Evolutionary conservation across 2,113 vertebrate species (phyloP).

Genomic region (Dunckerocampus dactyliophorus): DNA sequence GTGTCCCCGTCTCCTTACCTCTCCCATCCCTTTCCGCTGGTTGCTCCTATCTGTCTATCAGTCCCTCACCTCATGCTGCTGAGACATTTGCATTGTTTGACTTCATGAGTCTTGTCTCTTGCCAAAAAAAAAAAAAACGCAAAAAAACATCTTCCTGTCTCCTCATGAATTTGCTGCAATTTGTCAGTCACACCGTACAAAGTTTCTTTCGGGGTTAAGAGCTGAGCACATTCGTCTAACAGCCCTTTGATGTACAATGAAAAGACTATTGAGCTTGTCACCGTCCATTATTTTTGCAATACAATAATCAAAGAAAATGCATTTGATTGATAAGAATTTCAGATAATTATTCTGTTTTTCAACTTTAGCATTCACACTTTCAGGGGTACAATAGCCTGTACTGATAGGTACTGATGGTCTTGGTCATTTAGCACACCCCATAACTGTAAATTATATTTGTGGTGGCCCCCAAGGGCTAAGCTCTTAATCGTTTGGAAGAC

Average conservation of each 20-base stretch:
- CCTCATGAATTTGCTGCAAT: conserved; percentile 21
- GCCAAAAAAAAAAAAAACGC: conserved; percentile 7
- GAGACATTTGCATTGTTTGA: conserved; percentile 27
- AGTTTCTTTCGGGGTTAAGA: conserved; percentile 24
- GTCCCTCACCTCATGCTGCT: conserved; percentile 14
- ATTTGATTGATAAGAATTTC: conserved; percentile 13
- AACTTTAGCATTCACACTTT: conserved; percentile 14
- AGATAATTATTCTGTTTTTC: conserved; percentile 2
- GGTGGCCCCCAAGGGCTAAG: too few relatives aligned
- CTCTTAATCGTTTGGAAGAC: too few relatives aligned
- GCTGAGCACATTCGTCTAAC: conserved; percentile 16
- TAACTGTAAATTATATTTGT: too few relatives aligned
- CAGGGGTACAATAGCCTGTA: too few relatives aligned
- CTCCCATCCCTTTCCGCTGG: conserved; percentile 62
- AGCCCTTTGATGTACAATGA: conserved; percentile 28
- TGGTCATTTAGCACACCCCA: too few relatives aligned
- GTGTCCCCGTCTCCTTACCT: conserved; percentile 56
- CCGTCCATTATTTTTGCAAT: conserved; percentile 12
- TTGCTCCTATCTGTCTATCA: conserved; percentile 48
- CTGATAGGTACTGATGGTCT: too few relatives aligned
- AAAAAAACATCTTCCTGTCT: conserved; percentile 10
- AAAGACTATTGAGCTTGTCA: conserved; percentile 12
- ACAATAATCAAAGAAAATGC: conserved; percentile 29
- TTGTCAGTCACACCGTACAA: conserved; percentile 24
- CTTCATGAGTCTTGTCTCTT: conserved; percentile 20